Base-by-base conservation (phyloP, 2,888 invertebrate genomes). In the Netelia fuscicornis region DNA sequence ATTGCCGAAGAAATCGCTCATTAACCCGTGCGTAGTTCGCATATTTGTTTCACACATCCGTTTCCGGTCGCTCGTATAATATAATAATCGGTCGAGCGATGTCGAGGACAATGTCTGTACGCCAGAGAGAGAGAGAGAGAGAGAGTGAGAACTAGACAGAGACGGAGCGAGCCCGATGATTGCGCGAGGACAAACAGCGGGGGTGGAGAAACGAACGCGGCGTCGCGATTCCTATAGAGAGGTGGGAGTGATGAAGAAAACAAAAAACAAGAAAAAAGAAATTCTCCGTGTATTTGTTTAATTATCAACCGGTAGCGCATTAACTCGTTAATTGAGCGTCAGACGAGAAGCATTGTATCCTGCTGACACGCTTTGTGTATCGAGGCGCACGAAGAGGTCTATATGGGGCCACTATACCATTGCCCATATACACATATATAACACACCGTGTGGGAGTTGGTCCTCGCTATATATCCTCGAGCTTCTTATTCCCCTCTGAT, bases 281-380 rank as follows among this genome's bases (percentile, higher is more conserved):
- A 82, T 84, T 77, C 91, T 90, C 83, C 85, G 87, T 83, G 91
- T 91, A 91, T 93, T 93, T 93, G 93, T 93, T 93, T 93, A 93
- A 93, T 93, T 93, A 92, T 92, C 91, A 93, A 90, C 91, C 80
- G 91, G 92, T 91, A 92, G 89, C 91, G 92, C 90, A 93, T 93
- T 93, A 93, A 93, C 93, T 93, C 92, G 93, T 92, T 93, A 93
- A 93, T 93, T 93, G 93, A 93, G 92, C 92, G 93, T 93, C 93
- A 93, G 92, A 93, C 92, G 92, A 90, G 89, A 88, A 74, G 87
- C 89, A 93, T 93, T 93, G 93, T 93, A 86, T 88, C 88, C 88
- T 87, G 83, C 88, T 93, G 93, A 93, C 93, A 91, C 91, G 92
- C 92, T 93, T 93, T 93, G 92, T 93, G 88, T 85, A 84, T 85